A percentile compares a stretch with the other conserved stretches of the same genome.
Evolutionary conservation across 2,113 vertebrate genomes (phyloP).

Genomic region (Ariopsis seemanni): DNA sequence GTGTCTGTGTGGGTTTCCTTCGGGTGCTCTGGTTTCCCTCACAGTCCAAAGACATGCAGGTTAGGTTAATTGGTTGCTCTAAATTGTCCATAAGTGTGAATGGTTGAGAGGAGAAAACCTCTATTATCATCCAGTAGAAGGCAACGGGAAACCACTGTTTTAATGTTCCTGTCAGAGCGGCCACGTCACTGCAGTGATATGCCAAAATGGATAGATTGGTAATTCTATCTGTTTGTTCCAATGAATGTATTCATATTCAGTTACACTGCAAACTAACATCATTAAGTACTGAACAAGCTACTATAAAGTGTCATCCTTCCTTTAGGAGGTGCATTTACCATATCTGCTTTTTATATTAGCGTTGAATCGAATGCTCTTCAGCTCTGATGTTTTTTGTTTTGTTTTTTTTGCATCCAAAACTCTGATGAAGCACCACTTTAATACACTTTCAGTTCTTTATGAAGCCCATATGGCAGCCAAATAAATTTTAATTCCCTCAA

Average conservation of each 20-base stretch:
- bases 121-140: too few relatives aligned
- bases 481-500: background rate
- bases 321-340: background rate
- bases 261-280: background rate
- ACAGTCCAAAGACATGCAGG: too few relatives aligned
- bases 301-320: background rate
- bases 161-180: too few relatives aligned
- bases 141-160: too few relatives aligned
- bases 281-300: background rate
- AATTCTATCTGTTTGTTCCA: background rate
- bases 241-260: background rate
- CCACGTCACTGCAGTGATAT: too few relatives aligned
- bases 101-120: too few relatives aligned
- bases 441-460: background rate
- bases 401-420: background rate
- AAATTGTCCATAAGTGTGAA: too few relatives aligned
- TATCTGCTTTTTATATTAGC: background rate
- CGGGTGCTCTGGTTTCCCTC: too few relatives aligned
- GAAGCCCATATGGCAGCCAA: background rate
- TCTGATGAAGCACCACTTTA: background rate
- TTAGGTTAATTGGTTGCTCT: too few relatives aligned
- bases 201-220: background rate
- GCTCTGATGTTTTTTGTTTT: too few relatives aligned
- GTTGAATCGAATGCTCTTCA: background rate
- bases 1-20: too few relatives aligned